Evolutionary conservation across 2,113 vertebrate genomes (phyloP), one percentile per base, ranked within the genome.

Genomic region (Phocoena phocoena): DNA sequence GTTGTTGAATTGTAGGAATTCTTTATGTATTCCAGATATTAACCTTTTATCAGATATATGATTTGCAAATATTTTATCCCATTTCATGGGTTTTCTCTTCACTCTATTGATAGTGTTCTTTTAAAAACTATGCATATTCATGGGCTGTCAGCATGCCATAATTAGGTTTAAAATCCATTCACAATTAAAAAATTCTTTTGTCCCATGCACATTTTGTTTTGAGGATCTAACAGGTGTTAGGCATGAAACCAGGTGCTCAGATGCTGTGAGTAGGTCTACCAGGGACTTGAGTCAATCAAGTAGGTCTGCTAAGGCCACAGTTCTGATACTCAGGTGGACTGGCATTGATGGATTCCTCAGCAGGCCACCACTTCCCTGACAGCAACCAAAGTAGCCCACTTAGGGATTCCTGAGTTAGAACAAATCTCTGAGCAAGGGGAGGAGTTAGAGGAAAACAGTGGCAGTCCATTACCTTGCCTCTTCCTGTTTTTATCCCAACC

Each of bases 51-150:
- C 71, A 85, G 47, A 77, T 36, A 87, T 14, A 76, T 70, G 5
- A 92, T 95, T 85, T 94, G 41, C 20, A 92, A 93, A 85, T 85
- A 92, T 88, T 74, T 88, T 62, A 68, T 83, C 33, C 62, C 17
- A 93, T 91, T 91, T 76, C 28, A 14, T 36, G 26, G 15, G 44
- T 41, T 92, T 21, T 44, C 41, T 80, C 86, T 89, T 86, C 17
- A 73, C 58, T 90, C 36, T 55, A 1, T 60, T 65, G 55, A 83
- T 47, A 28, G 26, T 87, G 74, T 60, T 58, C 12, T 79, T 83
- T 88, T 47, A 36, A 87, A 93, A 93, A 89, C 55, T 53, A 53
- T 21, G 81, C 33, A 60, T 73, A 88, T 79, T 94, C n/a, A 23
- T 44, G 82, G 41, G 25, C 87, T 85, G 65, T 60, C 6, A 79